A percentile compares a stretch with the other conserved stretches of the same genome.
These are phyloP conservation scores for Punctoribates punctum DNA, from an alignment of 2,888 invertebrate species.

Conservation along the genomic window DNA sequence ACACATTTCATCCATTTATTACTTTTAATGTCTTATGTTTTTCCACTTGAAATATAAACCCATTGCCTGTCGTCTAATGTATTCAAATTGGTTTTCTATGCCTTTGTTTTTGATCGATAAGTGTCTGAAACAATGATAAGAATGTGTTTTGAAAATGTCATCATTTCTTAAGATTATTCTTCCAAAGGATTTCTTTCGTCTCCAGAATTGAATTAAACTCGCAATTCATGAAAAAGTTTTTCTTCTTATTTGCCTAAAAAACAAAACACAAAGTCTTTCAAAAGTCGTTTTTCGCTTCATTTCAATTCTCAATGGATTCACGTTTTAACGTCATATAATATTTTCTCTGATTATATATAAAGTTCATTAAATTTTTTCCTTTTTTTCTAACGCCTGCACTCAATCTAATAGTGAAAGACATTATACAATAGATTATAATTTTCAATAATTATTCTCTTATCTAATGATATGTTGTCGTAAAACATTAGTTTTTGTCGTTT, in stretches of 20 bases:
- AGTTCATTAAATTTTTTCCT: not conserved
- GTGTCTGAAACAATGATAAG: not conserved
- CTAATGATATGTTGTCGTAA: constrained; percentile 7
- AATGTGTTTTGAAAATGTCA: not conserved
- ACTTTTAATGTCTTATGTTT: not conserved
- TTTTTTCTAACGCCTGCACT: not conserved
- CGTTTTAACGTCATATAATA: not conserved
- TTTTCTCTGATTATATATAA: not conserved
- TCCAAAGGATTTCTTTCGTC: not conserved
- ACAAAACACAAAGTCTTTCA: not conserved
- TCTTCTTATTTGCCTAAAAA: too few species aligned
- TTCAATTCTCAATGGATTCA: not conserved
- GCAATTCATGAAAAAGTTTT: not conserved
- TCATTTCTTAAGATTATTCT: not conserved
- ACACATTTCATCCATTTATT: not conserved
- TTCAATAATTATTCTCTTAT: not conserved
- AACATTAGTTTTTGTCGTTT: constrained; percentile 3
- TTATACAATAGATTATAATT: not conserved
- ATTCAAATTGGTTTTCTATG: constrained; percentile 22
- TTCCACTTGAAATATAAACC: not conserved
- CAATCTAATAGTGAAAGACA: not conserved
- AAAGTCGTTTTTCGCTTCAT: not conserved
- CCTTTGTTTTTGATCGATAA: constrained; percentile 8
- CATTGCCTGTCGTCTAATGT: not conserved
- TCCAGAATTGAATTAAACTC: not conserved